Evolutionary conservation across 2,888 invertebrate species (phyloP).

Genomic region (Parelbella ahira): DNA sequence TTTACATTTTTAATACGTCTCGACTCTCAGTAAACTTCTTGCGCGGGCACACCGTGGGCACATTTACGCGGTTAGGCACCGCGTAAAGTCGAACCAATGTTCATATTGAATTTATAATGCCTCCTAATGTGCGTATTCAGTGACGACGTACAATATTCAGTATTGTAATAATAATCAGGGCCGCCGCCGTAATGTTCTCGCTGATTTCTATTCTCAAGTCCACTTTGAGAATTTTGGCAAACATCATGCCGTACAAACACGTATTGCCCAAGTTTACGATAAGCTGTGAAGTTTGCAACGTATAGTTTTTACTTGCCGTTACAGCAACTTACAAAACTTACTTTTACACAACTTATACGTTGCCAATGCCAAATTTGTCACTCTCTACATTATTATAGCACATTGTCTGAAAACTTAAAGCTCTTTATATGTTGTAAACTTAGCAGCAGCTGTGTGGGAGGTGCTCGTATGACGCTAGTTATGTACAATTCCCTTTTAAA

Average conservation of each 20-base stretch:
- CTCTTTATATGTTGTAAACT: conserved; percentile 1
- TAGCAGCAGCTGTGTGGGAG: background rate
- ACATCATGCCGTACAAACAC: conserved; percentile 12
- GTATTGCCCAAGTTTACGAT: conserved; percentile 25
- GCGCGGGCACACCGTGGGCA: no score
- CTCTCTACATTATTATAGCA: conserved; percentile 5
- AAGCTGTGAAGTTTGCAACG: conserved; percentile 17
- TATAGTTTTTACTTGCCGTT: no score
- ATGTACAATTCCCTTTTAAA: no score
- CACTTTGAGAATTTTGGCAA: conserved; percentile 21
- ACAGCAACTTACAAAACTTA: conserved; percentile 5
- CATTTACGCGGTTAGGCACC: no score
- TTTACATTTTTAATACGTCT: conserved; percentile 39
- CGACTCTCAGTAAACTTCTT: conserved; percentile 32
- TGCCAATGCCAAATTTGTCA: conserved; percentile 6
- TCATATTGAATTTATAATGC: conserved; percentile 32
- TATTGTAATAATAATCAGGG: conserved; percentile 15
- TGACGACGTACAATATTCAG: conserved; percentile 18
- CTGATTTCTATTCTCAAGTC: conserved; percentile 20
- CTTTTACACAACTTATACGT: conserved; percentile 5
- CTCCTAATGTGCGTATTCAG: conserved; percentile 26
- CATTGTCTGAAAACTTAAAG: conserved; percentile 4
- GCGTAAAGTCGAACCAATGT: conserved; percentile 29
- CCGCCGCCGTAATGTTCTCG: conserved; percentile 14
- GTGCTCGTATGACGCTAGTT: no score